Percentiles rank a stretch among this genome's conserved stretches.
These are phyloP conservation scores for Hydriomena furcata DNA, from an alignment of 2,888 invertebrate species.

Conservation along the genomic window DNA sequence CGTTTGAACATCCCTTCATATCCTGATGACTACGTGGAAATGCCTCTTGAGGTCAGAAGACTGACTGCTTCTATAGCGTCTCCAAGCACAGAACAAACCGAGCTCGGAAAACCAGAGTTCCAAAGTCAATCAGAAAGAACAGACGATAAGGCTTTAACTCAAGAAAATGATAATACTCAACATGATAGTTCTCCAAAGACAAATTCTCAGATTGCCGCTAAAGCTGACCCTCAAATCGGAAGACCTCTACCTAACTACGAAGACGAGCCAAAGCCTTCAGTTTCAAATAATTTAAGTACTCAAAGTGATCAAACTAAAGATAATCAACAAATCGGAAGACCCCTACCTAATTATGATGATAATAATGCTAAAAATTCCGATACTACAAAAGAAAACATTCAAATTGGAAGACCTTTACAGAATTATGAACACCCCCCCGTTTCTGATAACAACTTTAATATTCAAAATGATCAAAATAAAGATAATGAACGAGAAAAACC, in stretches of 20 bases:
- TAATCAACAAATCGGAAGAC: too few species aligned
- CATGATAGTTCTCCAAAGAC: background rate
- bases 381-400: background rate
- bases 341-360: too few species aligned
- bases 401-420: background rate
- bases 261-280: background rate
- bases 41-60: constrained; percentile 60
- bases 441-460: background rate
- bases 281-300: background rate
- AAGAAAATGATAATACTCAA: background rate
- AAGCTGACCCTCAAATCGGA: background rate
- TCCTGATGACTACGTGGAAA: constrained; percentile 70
- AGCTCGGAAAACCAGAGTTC: constrained; percentile 12
- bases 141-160: background rate
- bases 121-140: background rate
- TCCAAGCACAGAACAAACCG: constrained; percentile 4
- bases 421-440: background rate
- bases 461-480: background rate
- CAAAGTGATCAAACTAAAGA: background rate
- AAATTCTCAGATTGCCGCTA: background rate
- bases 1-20: constrained; percentile 63
- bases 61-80: constrained; percentile 38
- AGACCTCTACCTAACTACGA: constrained; percentile 14
- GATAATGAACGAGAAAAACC: background rate
- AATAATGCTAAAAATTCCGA: too few species aligned